phyloP scores from a whole-genome alignment of 2,113 vertebrate species.

The Geococcyx californianus region DNA sequence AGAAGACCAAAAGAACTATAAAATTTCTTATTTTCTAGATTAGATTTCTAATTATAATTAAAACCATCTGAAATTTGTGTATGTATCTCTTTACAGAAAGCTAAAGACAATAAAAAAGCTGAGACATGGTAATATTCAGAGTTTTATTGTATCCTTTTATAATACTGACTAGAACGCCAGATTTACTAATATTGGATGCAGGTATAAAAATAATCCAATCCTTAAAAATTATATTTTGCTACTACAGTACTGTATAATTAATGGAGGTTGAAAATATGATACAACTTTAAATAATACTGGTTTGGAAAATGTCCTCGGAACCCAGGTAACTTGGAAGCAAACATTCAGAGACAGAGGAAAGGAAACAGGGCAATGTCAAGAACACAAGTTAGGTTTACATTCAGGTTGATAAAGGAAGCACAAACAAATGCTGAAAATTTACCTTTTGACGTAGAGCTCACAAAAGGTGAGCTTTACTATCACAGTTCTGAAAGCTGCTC shows the following conservation, averaged over 20 bases:
- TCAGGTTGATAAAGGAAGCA: conserved; percentile 44
- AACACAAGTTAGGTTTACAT: conserved; percentile 13
- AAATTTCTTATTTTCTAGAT: background rate
- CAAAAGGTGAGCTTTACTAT: background rate
- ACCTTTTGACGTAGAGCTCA: background rate
- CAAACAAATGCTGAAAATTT: conserved; percentile 11
- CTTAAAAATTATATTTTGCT: conserved; percentile 79
- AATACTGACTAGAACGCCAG: conserved; percentile 86
- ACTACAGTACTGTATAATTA: conserved; percentile 81
- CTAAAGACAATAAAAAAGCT: conserved; percentile 8
- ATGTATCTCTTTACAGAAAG: background rate
- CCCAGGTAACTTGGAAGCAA: conserved; percentile 50
- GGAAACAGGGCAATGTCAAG: conserved; percentile 45
- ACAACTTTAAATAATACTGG: conserved; percentile 81
- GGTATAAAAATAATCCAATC: conserved; percentile 83
- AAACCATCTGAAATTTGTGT: background rate
- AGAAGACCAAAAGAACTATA: background rate
- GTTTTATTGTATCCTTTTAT: conserved; percentile 78
- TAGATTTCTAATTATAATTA: background rate
- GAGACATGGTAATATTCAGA: conserved; percentile 46
- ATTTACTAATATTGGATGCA: conserved; percentile 69
- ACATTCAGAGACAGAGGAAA: conserved; percentile 49
- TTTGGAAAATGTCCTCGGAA: conserved; percentile 53
- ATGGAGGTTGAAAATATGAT: conserved; percentile 74
- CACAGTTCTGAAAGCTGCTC: background rate